Base-by-base conservation (phyloP, 2,888 invertebrate species). In the Orchestes rusci region DNA sequence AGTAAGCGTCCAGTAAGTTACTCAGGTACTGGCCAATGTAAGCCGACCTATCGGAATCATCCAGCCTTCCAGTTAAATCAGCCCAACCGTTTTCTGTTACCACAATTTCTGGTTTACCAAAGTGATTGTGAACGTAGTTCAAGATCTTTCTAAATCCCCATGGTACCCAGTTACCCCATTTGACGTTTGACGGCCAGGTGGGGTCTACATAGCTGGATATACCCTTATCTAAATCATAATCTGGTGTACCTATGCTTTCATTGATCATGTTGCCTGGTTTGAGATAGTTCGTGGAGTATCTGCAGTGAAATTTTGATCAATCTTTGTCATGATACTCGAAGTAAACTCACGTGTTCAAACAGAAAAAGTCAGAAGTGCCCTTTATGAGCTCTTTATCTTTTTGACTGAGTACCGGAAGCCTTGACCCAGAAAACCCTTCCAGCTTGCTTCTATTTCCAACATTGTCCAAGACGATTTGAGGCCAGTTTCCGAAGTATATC, bases 401-500 rank as follows among this genome's bases (percentile, higher is more conserved):
- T 0, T 56, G 13, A 1, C 76, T 77, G 57, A 82, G 80, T 44
- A 59, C 59, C 0, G 83, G 82, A 4, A 84, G 67, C 7, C 82
- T 73, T 1, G 82, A 80, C 10, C 71, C 66, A 0, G 66, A 58
- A 53, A 71, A 80, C 2, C 52, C 53, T 48, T 52, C 45, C 5
- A 18, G 7, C 39, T 36, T 19, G 47, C 82, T 84, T 30, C 76
- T 70, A 2, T 69, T 66, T 32, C 69, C 72, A n/a, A 84, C 71
- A 3, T 72, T 66, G 17, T 70, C 65, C 35, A 76, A 74, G 79
- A 84, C 80, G 1, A 77, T 57, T 33, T 70, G 62, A 1, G 84
- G 84, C 61, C 82, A 84, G 63, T 82, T 77, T 1, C 83, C 82
- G 0, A 64, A 57, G 60, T 78, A 77, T 28, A 84, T 78, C 2